These are phyloP conservation scores for Oligia fasciuncula DNA, from an alignment of 2,888 invertebrate genomes.

Conservation along the genomic window DNA sequence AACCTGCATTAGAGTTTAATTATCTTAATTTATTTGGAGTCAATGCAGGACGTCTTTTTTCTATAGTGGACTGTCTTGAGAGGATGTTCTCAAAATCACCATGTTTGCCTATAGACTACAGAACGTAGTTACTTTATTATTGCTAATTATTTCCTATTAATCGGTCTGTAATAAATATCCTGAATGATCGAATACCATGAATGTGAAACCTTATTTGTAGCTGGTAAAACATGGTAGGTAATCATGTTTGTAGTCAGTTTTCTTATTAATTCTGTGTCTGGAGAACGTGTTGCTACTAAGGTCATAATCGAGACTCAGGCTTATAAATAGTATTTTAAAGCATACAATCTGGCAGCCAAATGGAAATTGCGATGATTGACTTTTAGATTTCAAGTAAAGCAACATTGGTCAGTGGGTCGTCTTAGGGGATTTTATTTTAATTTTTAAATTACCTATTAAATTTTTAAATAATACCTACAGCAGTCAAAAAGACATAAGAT, in stretches of 20 bases:
- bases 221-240: background rate
- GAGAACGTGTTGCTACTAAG: slow-evolving; percentile 29
- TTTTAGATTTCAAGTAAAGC: background rate
- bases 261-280: slow-evolving; percentile 19
- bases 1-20: background rate
- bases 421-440: background rate
- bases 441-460: background rate
- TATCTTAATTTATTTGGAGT: background rate
- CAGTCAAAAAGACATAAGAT: background rate
- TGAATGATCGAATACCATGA: background rate
- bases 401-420: background rate
- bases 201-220: background rate
- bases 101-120: too few relatives aligned
- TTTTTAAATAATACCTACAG: background rate
- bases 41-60: accelerated
- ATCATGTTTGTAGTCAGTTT: background rate
- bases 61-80: background rate
- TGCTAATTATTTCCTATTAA: background rate
- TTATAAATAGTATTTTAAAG: slow-evolving; percentile 12
- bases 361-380: background rate
- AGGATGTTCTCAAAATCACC: background rate
- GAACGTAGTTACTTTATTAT: background rate
- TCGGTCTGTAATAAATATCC: background rate
- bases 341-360: background rate
- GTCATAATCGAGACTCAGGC: slow-evolving; percentile 23